A percentile compares a stretch with the other conserved stretches of the same genome.
phyloP scores from a whole-genome alignment of 2,113 vertebrate genomes.

The Mormyrus iriodes region DNA sequence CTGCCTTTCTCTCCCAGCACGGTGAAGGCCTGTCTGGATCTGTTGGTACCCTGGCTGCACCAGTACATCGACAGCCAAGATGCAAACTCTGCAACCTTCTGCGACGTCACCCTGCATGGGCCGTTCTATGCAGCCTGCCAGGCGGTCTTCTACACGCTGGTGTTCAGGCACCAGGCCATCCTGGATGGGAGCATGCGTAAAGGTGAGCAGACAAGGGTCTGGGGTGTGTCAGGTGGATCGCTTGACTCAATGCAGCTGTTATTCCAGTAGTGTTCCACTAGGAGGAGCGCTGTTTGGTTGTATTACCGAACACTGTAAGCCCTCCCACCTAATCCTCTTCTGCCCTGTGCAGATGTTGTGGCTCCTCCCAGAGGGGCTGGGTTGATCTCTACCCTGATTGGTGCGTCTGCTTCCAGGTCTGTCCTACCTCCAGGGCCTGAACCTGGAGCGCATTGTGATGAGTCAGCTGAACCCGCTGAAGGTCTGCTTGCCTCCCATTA shows the following conservation, averaged over 20 bases:
- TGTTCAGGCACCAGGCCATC: constrained; percentile 83
- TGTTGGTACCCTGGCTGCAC: constrained; percentile 86
- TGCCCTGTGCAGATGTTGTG: not conserved
- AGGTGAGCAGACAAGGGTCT: constrained; percentile 57
- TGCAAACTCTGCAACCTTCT: constrained; percentile 67
- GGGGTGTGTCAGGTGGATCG: not conserved
- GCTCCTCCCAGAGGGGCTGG: not conserved
- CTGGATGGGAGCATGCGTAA: constrained; percentile 80
- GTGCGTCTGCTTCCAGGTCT: constrained; percentile 64
- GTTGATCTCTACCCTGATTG: not conserved
- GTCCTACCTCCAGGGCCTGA: constrained; percentile 82
- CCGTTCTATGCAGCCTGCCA: constrained; percentile 87
- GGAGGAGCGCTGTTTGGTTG: not conserved
- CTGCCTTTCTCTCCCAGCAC: constrained; percentile 58
- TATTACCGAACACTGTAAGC: not conserved
- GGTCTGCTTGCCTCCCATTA: constrained; percentile 82
- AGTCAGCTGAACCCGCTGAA: constrained; percentile 94
- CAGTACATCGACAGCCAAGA: constrained; percentile 85
- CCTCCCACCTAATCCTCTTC: not conserved
- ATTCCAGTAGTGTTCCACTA: not conserved
- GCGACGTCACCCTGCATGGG: constrained; percentile 81
- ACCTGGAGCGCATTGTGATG: constrained; percentile 90
- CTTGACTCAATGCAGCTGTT: not conserved
- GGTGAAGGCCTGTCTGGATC: constrained; percentile 83
- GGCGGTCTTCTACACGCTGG: constrained; percentile 81